These are phyloP conservation scores for Callionymus lyra DNA, from an alignment of 2,113 vertebrate genomes.

Conservation along the genomic window DNA sequence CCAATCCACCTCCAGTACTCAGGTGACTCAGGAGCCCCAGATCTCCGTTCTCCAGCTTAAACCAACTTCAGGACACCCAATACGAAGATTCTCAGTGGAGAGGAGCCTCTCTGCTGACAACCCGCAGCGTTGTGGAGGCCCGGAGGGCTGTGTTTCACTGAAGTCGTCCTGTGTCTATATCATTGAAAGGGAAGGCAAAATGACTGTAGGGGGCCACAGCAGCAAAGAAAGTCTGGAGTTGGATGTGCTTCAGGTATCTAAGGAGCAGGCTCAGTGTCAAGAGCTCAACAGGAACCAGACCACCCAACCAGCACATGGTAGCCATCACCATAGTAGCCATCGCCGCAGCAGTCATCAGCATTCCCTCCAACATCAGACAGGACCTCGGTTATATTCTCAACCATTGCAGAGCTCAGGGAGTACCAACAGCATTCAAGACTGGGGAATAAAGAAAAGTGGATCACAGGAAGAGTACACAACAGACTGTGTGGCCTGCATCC, in stretches of 20 bases:
- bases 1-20: slow-evolving; percentile 13
- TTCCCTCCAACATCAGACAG: slow-evolving; percentile 43
- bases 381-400: slow-evolving; percentile 42
- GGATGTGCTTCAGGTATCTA: slow-evolving; percentile 74
- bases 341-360: slow-evolving; percentile 62
- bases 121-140: slow-evolving; percentile 20
- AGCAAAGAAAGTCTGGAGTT: slow-evolving; percentile 78
- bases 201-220: slow-evolving; percentile 70
- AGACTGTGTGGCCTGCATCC: slow-evolving; percentile 74
- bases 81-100: slow-evolving; percentile 76
- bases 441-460: slow-evolving; percentile 67
- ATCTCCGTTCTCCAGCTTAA: slow-evolving; percentile 18
- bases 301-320: slow-evolving; percentile 35
- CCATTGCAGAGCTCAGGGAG: slow-evolving; percentile 70
- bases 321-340: slow-evolving; percentile 60
- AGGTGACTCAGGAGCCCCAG: slow-evolving; percentile 24
- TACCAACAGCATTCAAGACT: slow-evolving; percentile 64
- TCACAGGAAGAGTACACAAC: slow-evolving; percentile 76
- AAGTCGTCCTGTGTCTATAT: slow-evolving; percentile 82
- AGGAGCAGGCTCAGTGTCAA: slow-evolving; percentile 39
- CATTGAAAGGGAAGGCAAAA: slow-evolving; percentile 79
- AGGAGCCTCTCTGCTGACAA: slow-evolving; percentile 76
- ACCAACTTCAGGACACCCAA: slow-evolving; percentile 51
- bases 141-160: slow-evolving; percentile 47
- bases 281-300: slow-evolving; percentile 6